Percentiles rank a stretch among this genome's conserved stretches.
Conservation (phyloP, 1,140 invertebrate species). For the Drosophila micromelanica region DNA sequence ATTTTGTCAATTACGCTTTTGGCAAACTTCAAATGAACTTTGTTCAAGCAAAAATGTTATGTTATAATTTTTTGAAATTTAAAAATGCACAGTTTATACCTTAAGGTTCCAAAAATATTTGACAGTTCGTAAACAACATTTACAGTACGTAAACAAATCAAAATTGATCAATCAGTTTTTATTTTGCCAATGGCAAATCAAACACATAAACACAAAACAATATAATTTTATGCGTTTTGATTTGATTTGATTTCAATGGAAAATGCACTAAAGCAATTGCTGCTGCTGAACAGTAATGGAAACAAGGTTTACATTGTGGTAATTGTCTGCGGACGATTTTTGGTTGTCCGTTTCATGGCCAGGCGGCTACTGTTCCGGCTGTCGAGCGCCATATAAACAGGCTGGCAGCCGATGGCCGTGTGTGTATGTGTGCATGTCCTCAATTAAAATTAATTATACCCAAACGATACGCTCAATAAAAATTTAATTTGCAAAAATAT, state of each 20-base stretch:
- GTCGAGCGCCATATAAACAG: conserved; percentile 30
- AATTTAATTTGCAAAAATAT: conserved; percentile 82
- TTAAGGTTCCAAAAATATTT: conserved; percentile 25
- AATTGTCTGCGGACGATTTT: conserved; percentile 17
- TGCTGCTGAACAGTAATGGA: background rate
- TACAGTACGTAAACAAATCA: conserved; percentile 40
- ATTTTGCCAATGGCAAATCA: conserved; percentile 45
- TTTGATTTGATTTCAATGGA: conserved; percentile 2
- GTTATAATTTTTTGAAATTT: conserved; percentile 25
- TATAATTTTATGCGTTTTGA: conserved; percentile 4
- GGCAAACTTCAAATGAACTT: conserved; percentile 24
- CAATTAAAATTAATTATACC: conserved; percentile 84
- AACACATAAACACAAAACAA: conserved; percentile 1
- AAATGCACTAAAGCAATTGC: conserved; percentile 1
- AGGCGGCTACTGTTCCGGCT: conserved; percentile 32
- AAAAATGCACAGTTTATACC: conserved; percentile 30
- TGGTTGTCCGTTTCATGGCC: conserved; percentile 19
- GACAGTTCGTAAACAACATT: conserved; percentile 47
- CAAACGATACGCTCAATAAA: conserved; percentile 83
- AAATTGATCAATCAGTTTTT: conserved; percentile 48
- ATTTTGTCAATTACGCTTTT: conserved; percentile 10
- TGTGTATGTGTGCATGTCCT: conserved; percentile 55
- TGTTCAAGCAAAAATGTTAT: conserved; percentile 18
- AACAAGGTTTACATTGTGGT: conserved; percentile 27
- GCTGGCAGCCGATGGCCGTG: conserved; percentile 5